Evolutionary conservation across 64 coral and sea anemone species (phyloP).

Genomic region (Montipora cactus): DNA sequence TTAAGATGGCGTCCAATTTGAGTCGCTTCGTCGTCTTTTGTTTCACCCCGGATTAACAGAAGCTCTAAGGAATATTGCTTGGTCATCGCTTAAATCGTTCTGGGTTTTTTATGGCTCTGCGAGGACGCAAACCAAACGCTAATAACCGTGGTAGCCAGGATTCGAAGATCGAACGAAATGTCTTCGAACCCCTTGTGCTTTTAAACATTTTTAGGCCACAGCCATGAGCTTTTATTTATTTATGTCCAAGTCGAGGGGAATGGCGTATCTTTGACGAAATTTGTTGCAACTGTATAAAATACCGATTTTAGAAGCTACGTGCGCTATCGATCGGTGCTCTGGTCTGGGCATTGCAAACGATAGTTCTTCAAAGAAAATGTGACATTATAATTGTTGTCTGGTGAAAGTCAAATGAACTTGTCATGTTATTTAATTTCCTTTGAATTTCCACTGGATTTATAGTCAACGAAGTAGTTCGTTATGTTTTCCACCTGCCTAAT

Average conservation of each 20-base stretch:
- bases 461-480: neutral
- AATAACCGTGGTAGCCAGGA: neutral
- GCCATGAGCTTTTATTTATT: slow-evolving; percentile 61
- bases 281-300: slow-evolving; percentile 29
- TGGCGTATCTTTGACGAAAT: slow-evolving; percentile 25
- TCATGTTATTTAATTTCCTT: neutral
- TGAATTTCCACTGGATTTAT: neutral
- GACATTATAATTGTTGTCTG: neutral
- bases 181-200: neutral
- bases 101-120: neutral
- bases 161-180: slow-evolving; percentile 37
- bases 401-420: neutral
- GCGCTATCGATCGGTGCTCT: neutral
- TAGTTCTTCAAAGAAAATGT: neutral
- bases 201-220: slow-evolving; percentile 4
- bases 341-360: neutral
- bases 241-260: slow-evolving; percentile 17
- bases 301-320: neutral
- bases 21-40: slow-evolving; percentile 31
- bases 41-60: slow-evolving; percentile 19
- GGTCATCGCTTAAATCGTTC: slow-evolving; percentile 10
- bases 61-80: slow-evolving; percentile 5
- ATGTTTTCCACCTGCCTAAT: neutral
- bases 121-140: neutral
- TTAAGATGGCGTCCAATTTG: slow-evolving; percentile 39